Base-by-base conservation (phyloP, 1,140 invertebrate species). In the Asbolus verrucosus region DNA sequence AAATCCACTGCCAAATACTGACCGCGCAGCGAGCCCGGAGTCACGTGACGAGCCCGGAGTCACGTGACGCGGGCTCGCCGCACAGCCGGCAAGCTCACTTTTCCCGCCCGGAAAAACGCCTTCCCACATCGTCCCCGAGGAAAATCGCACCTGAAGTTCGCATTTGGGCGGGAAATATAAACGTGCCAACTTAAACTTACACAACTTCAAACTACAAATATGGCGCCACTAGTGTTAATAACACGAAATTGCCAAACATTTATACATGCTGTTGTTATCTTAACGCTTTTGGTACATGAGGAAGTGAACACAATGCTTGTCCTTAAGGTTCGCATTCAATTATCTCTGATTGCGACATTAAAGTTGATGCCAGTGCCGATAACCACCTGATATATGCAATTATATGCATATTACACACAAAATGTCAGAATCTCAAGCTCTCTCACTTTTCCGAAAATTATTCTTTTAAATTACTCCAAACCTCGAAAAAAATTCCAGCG, bases 1-100 rank as follows among this genome's bases (percentile, higher is more conserved):
- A 76, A 75, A 75, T 61, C 36, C 38, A 69, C 19, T 43, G 59
- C 39, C 36, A 62, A 65, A 41, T 27, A 46, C 59, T 62, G 18
- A 9, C 18, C 30, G 13, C 59, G 30, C 19, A 27, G n/a, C n/a
- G n/a, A n/a, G n/a, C n/a, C n/a, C n/a, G n/a, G 46, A n/a, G 11
- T 14, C 4, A 54, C 21, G 21, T 54, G 46, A 11, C 46, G 24
- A 50, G 43, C 3, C 8, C 16, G 15, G 43, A 4, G 43, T 50
- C 43, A 50, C 2, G 0, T 50, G 43, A 50, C 43, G 14, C 19
- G 14, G 33, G 21, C 46, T 30, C 46, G 46, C 46, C 46, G 19
- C 46, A 50, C 11, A 2, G n/a, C 6, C 33, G 5, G 33, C 33
- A 36, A 2, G 33, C 27, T 30, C 27, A 30, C 4, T 5, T 4